Conservation (phyloP, 2,888 invertebrate genomes). For the Lacanobia oleracea region DNA sequence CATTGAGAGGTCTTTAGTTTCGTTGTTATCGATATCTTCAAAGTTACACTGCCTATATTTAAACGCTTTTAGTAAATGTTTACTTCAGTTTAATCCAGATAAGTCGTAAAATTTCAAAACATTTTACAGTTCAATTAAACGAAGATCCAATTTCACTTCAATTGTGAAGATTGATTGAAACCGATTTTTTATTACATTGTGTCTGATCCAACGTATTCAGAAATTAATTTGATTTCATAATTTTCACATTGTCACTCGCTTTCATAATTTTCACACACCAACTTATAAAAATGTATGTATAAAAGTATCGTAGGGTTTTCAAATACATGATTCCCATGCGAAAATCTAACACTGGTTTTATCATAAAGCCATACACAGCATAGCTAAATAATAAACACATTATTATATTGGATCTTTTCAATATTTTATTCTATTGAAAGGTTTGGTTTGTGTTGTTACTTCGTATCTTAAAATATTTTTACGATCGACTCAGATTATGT, state of each 20-base stretch:
- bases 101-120: slow-evolving; percentile 47
- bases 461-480: slow-evolving; percentile 24
- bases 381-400: too few species aligned
- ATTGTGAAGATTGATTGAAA: slow-evolving; percentile 67
- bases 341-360: too few species aligned
- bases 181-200: slow-evolving; percentile 60
- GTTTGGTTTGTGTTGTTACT: slow-evolving; percentile 19
- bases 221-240: slow-evolving; percentile 14
- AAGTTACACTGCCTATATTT: not conserved
- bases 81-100: slow-evolving; percentile 21
- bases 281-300: too few species aligned
- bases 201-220: slow-evolving; percentile 16
- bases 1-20: not conserved
- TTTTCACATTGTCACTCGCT: not conserved
- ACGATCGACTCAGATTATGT: slow-evolving; percentile 28
- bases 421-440: not conserved
- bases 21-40: not conserved
- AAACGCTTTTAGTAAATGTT: slow-evolving; percentile 32
- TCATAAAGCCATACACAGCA: too few species aligned
- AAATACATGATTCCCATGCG: too few species aligned
- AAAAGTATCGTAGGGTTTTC: too few species aligned
- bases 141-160: slow-evolving; percentile 50
- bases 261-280: not conserved
- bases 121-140: slow-evolving; percentile 47
- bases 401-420: not conserved